Evolutionary conservation across 2,797 vertebrate species (phyloP), one percentile per base, ranked within the genome.

Genomic region (Esox lucius): DNA sequence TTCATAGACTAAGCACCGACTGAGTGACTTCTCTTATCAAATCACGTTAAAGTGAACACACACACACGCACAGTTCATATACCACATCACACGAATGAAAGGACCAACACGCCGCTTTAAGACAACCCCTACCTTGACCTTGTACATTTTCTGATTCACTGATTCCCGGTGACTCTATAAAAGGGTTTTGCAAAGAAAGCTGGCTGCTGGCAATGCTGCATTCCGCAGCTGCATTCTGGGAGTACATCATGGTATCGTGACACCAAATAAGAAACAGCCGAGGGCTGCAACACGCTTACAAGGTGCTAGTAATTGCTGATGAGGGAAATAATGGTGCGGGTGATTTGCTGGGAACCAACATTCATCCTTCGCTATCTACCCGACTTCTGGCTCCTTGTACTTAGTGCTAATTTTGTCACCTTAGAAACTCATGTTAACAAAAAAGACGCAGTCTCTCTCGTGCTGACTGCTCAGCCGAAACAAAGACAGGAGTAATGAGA

Each of bases 241-340:
- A 83, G 75, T 71, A 86, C 42, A 11, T 76, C 77, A 75, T 79
- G 56, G 76, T 76, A 79, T 81, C 64, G 73, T 78, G 79, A 80
- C 76, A 80, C 53, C 39, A 66, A 35, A 83, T 80, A 71, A 83
- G 81, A 83, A 84, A 82, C 74, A 75, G 77, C 71, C 65, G 26
- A 26, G 62, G 61, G 84, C 53, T 78, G 80, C 65, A 74, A 77
- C 84, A 72, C 78, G 68, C 80, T 85, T 87, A 79, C 70, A 81
- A 78, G 42, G 80, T 75, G 83, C 75, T 76, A 68, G 75, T 87
- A 87, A 89, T 86, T 80, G 78, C 80, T 84, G 89, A 83, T 78
- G 67, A 85, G 82, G 72, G 75, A 83, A n/a, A 56, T 76, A 79
- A 72, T 22, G 42, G 78, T 67, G 70, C 85, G 83, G 92, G 78